Conservation (phyloP, 1,140 invertebrate species). For the Diabrotica virgifera region DNA sequence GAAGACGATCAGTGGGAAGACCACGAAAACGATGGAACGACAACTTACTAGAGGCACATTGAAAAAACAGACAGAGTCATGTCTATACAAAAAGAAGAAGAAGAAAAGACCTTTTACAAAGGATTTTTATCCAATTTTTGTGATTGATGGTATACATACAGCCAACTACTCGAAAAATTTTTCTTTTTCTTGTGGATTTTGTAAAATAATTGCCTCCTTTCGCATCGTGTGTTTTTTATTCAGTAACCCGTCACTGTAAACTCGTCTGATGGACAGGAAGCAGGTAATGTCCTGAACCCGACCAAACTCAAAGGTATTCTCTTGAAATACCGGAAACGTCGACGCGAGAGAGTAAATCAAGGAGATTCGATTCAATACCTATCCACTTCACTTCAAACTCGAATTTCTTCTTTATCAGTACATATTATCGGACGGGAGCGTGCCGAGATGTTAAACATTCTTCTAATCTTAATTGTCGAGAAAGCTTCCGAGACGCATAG, state of each 20-base stretch:
- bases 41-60: too few species aligned
- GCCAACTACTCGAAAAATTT: too few species aligned
- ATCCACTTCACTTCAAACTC: constrained; percentile 15
- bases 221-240: not conserved
- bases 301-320: not conserved
- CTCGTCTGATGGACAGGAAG: constrained; percentile 11
- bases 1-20: too few species aligned
- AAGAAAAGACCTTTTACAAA: too few species aligned
- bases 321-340: constrained; percentile 15
- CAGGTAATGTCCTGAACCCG: constrained; percentile 8
- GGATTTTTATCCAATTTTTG: too few species aligned
- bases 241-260: constrained; percentile 1
- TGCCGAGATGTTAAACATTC: constrained; percentile 12
- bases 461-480: constrained; percentile 9
- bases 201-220: too few species aligned
- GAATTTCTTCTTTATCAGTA: constrained; percentile 47
- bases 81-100: too few species aligned
- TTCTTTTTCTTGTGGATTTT: too few species aligned
- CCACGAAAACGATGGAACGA: too few species aligned
- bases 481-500: not conserved
- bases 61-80: too few species aligned
- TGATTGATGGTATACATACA: too few species aligned
- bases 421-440: constrained; percentile 9
- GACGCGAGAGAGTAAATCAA: constrained; percentile 11
- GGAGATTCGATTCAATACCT: constrained; percentile 3